phyloP scores from a whole-genome alignment of 2,888 invertebrate species.

The Agapostemon virescens region DNA sequence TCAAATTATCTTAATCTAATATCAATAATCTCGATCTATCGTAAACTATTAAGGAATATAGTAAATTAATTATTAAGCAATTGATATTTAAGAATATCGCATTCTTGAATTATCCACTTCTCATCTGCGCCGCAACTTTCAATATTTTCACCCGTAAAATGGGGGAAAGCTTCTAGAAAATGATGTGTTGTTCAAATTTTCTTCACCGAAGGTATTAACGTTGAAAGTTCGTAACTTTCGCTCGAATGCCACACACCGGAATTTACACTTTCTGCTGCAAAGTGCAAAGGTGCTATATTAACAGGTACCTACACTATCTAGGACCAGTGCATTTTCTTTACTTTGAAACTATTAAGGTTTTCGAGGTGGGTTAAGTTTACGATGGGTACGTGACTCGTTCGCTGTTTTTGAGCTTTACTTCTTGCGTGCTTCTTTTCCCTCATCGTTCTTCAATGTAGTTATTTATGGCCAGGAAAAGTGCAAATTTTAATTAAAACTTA shows the following conservation, averaged over 20 bases:
- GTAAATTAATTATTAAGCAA: no score
- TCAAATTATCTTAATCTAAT: no score
- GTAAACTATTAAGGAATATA: no score
- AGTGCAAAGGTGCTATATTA: neutral
- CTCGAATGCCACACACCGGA: neutral
- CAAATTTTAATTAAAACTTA: slow-evolving; percentile 13
- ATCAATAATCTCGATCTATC: no score
- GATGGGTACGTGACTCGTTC: slow-evolving; percentile 8
- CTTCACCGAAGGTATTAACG: neutral
- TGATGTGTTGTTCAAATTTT: neutral
- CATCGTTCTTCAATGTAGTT: slow-evolving; percentile 7
- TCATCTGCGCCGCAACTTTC: no score
- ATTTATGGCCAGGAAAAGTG: neutral
- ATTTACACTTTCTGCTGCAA: neutral
- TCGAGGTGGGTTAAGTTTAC: slow-evolving; percentile 1
- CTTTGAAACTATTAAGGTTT: slow-evolving; percentile 20
- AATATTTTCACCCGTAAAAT: no score
- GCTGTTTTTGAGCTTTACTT: slow-evolving; percentile 1
- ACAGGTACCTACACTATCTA: slow-evolving; percentile 6
- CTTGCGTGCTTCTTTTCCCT: slow-evolving; percentile 11
- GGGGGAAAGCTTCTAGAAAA: neutral
- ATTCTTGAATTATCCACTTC: no score
- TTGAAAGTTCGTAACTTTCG: neutral
- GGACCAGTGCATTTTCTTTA: neutral
- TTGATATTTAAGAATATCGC: no score